Base-by-base conservation (phyloP, 2,113 vertebrate species). In the Plotosus lineatus region DNA sequence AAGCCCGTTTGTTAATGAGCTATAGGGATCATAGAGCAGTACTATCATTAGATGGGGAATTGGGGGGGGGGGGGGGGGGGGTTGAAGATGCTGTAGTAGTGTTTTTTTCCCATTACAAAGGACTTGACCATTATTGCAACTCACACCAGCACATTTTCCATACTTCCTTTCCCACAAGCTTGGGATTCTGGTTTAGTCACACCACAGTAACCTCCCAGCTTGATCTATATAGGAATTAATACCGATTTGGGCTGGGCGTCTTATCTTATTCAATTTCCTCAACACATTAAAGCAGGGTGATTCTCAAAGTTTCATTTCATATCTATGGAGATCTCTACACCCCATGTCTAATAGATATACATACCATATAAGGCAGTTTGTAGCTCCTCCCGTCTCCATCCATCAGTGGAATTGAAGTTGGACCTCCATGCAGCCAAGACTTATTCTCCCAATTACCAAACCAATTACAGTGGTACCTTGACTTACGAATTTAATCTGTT, bases 1-100 rank as follows among this genome's bases (percentile, higher is more conserved):
- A 90, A 91, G 88, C 89, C 92, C 90, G 91, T 85, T 91, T 93
- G 92, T 93, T 94, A 93, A 94, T 94, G 91, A 94, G 91, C 92
- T 93, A 94, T 89, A 90, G 90, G 89, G 92, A 92, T 93, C 92
- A 91, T 86, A 91, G 86, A 92, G 91, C 88, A 87, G 90, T 86
- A 88, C 89, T 90, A 90, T 92, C 90, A 92, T 94, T 89, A 88
- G 82, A 83, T 60, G 12, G 48, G 72, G 66, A 72, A 73, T 23
- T 5, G 69, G 28, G 17, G 19, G 28, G 14, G 28, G 46, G 31
- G 69, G 69, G 9, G n/a, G 2, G 42, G 40, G 66, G 6, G 2
- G 36, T 33, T 87, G 86, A 88, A 90, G 89, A 92, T 91, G 90
- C 88, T 89, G 88, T 76, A 82, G 87, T 88, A 86, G 88, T 90